Conservation (phyloP, 2,888 invertebrate genomes). For the Hetaerina titia region DNA sequence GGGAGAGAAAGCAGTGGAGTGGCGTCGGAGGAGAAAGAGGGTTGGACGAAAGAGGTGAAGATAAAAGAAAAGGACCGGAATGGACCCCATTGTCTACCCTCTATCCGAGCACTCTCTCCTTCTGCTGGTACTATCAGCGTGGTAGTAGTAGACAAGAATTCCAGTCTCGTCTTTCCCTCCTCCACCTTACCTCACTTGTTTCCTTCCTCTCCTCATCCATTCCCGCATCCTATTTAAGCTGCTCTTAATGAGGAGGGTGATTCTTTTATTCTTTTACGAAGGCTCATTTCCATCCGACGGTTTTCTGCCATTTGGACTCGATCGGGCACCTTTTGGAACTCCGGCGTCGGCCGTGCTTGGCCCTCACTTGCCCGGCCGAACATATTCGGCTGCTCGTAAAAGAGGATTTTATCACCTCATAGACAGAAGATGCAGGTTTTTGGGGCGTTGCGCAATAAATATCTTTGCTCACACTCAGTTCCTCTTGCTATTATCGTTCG, state of each 20-base stretch:
- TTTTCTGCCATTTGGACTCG: background rate
- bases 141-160: constrained; percentile 11
- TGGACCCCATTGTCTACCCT: constrained; percentile 50
- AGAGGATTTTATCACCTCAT: constrained; percentile 42
- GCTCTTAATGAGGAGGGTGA: constrained; percentile 18
- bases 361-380: background rate
- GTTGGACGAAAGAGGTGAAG: constrained; percentile 2
- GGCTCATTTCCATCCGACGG: background rate
- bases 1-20: background rate
- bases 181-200: background rate
- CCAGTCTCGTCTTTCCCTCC: constrained; percentile 29
- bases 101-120: background rate
- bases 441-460: constrained; percentile 41
- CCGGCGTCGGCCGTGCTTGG: background rate
- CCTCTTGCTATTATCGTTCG: constrained; percentile 48
- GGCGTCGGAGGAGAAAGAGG: background rate
- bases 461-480: constrained; percentile 22
- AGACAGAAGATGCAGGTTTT: constrained; percentile 31
- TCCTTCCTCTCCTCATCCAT: background rate
- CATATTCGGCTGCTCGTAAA: constrained; percentile 41
- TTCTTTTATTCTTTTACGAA: constrained; percentile 18
- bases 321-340: background rate
- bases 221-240: background rate
- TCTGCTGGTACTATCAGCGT: constrained; percentile 1
- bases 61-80: constrained; percentile 41